Evolutionary conservation across 2,888 invertebrate genomes (phyloP).

Genomic region (Seladonia tumulorum): DNA sequence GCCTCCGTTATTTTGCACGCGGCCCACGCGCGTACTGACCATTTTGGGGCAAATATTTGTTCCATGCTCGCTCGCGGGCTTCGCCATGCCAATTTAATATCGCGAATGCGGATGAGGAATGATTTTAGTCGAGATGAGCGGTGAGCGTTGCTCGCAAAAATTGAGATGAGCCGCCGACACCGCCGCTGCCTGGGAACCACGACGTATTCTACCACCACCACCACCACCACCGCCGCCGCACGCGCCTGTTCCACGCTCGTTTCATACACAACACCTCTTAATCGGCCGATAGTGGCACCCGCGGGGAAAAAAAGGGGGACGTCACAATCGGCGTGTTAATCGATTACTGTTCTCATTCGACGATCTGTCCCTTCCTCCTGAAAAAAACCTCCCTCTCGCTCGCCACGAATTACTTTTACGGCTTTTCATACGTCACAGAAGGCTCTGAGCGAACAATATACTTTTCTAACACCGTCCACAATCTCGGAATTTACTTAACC

Average conservation of each 20-base stretch:
- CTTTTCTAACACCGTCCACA: no score
- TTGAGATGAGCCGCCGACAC: conserved; percentile 19
- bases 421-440: no score
- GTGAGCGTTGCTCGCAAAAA: conserved; percentile 50
- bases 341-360: neutral
- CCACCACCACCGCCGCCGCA: neutral
- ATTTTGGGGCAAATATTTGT: conserved; percentile 73
- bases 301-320: neutral
- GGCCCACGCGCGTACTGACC: conserved; percentile 60
- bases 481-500: no score
- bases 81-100: conserved; percentile 73
- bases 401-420: no score
- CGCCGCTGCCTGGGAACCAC: neutral
- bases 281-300: neutral
- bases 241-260: neutral
- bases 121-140: conserved; percentile 60
- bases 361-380: neutral
- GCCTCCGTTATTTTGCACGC: conserved; percentile 69
- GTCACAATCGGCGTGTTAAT: neutral
- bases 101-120: conserved; percentile 68
- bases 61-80: conserved; percentile 68
- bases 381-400: neutral
- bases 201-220: neutral
- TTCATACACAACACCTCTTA: conserved; percentile 6
- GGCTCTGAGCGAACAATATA: no score